Percentiles rank a stretch among this genome's conserved stretches.
These are phyloP conservation scores for Drosophila chauvacae DNA, from an alignment of 1,140 invertebrate genomes.

Conservation along the genomic window DNA sequence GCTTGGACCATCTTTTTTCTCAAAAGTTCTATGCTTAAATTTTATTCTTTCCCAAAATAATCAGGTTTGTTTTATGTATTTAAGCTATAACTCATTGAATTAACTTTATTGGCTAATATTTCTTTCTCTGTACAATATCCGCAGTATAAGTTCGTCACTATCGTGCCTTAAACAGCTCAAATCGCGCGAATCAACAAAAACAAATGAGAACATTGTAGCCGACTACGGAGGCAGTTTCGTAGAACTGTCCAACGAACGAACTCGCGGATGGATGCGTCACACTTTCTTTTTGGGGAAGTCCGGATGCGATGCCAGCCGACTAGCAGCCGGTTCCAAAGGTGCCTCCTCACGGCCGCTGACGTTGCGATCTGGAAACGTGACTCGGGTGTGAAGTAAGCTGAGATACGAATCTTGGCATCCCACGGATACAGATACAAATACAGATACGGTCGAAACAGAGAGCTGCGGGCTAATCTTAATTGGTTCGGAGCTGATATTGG, in stretches of 20 bases:
- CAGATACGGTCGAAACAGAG: background rate
- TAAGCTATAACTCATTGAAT: no score
- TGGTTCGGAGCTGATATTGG: background rate
- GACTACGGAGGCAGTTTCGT: slow-evolving; percentile 15
- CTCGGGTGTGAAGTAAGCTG: slow-evolving; percentile 31
- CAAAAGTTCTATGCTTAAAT: background rate
- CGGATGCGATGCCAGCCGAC: slow-evolving; percentile 37
- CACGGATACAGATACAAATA: slow-evolving; percentile 7
- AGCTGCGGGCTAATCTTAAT: slow-evolving; percentile 15
- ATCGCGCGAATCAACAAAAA: slow-evolving; percentile 16
- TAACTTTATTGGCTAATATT: background rate
- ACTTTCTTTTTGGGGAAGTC: slow-evolving; percentile 77
- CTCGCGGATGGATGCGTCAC: slow-evolving; percentile 61
- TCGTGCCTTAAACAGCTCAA: slow-evolving; percentile 12
- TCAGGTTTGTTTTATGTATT: background rate
- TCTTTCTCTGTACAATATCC: background rate
- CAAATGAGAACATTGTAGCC: slow-evolving; percentile 21
- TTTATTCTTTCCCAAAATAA: no score
- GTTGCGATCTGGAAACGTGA: slow-evolving; percentile 60
- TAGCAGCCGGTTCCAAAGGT: slow-evolving; percentile 41
- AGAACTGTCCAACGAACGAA: slow-evolving; percentile 11
- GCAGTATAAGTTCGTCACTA: slow-evolving; percentile 23
- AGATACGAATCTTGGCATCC: slow-evolving; percentile 42
- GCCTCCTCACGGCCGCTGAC: slow-evolving; percentile 42
- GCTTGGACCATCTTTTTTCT: background rate